These are phyloP conservation scores for Brachionichthys hirsutus DNA, from an alignment of 2,113 vertebrate genomes.

Conservation along the genomic window DNA sequence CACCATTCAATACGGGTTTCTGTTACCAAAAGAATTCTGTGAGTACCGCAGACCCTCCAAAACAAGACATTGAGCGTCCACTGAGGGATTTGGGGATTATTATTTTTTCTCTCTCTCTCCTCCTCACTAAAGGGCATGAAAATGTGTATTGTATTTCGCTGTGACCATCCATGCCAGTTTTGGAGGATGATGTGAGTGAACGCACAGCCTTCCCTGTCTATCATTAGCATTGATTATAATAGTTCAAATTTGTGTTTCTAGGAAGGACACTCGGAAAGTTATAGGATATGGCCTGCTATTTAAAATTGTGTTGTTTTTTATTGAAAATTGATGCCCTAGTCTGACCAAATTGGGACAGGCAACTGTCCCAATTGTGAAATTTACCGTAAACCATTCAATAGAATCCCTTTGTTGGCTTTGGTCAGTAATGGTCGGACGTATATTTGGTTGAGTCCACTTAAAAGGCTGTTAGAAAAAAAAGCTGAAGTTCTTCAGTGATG, in stretches of 20 bases:
- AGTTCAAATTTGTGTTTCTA: slow-evolving; percentile 2
- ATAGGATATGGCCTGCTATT: no score
- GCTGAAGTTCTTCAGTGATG: no score
- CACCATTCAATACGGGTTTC: slow-evolving; percentile 75
- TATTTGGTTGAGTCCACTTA: no score
- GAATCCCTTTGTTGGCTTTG: no score
- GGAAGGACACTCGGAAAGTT: no score
- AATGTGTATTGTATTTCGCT: slow-evolving; percentile 73
- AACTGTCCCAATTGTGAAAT: no score
- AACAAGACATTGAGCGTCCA: slow-evolving; percentile 71
- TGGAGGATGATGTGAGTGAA: slow-evolving; percentile 68
- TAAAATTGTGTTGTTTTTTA: no score
- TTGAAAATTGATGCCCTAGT: no score
- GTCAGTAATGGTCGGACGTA: no score
- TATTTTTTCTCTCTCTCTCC: slow-evolving; percentile 57
- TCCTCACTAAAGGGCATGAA: slow-evolving; percentile 56
- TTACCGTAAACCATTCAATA: no score
- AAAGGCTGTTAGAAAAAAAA: no score
- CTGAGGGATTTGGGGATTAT: slow-evolving; percentile 67
- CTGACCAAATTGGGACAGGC: no score
- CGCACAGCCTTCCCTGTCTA: slow-evolving; percentile 30
- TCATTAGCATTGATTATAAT: slow-evolving; percentile 10
- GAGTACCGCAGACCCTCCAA: slow-evolving; percentile 67
- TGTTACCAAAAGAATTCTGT: slow-evolving; percentile 79
- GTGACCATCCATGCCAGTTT: slow-evolving; percentile 66